These are phyloP conservation scores for Lynx canadensis DNA, from an alignment of 2,113 vertebrate species.

Conservation along the genomic window DNA sequence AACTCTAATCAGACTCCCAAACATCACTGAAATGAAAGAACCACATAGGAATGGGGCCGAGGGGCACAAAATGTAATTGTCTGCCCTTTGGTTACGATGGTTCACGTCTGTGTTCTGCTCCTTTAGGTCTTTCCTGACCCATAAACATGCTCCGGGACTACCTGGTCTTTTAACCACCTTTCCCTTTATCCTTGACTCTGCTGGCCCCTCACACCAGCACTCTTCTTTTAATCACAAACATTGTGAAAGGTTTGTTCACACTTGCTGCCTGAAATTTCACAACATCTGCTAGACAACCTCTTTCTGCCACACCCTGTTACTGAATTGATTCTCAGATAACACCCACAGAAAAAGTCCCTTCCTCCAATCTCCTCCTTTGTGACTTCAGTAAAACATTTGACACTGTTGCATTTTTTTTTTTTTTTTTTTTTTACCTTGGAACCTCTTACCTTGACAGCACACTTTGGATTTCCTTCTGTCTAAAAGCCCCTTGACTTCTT, in stretches of 20 bases:
- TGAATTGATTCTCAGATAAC: neutral
- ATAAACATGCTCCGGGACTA: too few species aligned
- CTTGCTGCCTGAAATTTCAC: neutral
- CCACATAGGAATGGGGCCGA: neutral
- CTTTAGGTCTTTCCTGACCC: neutral
- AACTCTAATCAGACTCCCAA: neutral
- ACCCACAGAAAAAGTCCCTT: neutral
- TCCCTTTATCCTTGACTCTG: neutral
- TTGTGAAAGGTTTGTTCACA: neutral
- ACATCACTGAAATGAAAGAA: neutral
- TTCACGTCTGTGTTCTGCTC: neutral
- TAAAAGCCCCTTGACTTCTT: neutral
- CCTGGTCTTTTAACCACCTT: neutral
- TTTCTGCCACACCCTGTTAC: neutral
- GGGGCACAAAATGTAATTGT: neutral
- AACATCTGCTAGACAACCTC: neutral
- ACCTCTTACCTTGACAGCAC: neutral
- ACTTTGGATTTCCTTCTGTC: neutral
- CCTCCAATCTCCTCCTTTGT: neutral
- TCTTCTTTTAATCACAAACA: neutral
- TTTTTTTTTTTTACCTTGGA: neutral
- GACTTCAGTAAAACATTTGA: neutral
- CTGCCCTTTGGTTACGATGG: neutral
- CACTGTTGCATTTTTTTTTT: neutral
- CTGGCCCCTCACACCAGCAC: neutral